Evolutionary conservation across 2,888 invertebrate species (phyloP).

Genomic region (Ptychoptera contaminata): DNA sequence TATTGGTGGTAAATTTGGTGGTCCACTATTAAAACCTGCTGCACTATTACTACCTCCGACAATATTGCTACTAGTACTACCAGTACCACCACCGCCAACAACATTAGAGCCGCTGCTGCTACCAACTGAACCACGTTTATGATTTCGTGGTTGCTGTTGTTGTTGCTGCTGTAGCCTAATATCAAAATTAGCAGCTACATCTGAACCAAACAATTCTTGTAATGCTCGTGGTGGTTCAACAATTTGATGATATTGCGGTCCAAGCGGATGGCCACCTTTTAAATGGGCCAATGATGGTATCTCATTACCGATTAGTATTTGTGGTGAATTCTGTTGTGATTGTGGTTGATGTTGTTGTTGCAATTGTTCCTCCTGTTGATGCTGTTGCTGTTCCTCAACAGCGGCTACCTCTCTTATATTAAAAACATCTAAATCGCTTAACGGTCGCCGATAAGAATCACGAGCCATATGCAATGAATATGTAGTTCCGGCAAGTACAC

Average conservation of each 20-base stretch:
- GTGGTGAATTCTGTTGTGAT: not conserved
- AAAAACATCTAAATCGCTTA: slow-evolving; percentile 9
- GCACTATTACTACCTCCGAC: slow-evolving; percentile 6
- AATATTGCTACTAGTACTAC: slow-evolving; percentile 2
- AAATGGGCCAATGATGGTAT: not conserved
- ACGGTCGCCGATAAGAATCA: slow-evolving; percentile 10
- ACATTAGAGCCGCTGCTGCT: slow-evolving; percentile 18
- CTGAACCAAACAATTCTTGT: slow-evolving; percentile 7
- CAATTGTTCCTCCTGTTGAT: slow-evolving; percentile 10
- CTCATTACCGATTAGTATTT: not conserved
- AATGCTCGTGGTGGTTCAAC: slow-evolving; percentile 6
- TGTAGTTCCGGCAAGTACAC: slow-evolving; percentile 9
- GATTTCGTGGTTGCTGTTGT: slow-evolving; percentile 9
- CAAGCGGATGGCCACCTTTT: not conserved
- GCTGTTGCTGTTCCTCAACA: slow-evolving; percentile 15
- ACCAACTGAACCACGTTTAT: not conserved
- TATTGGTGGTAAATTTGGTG: slow-evolving; percentile 21
- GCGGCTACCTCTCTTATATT: slow-evolving; percentile 3
- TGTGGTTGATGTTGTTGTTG: not conserved
- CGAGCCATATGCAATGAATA: slow-evolving; percentile 11
- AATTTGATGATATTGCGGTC: slow-evolving; percentile 1
- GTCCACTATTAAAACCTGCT: slow-evolving; percentile 3
- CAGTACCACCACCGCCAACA: slow-evolving; percentile 9
- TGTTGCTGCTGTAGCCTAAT: slow-evolving; percentile 7
- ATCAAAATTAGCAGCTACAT: slow-evolving; percentile 8